Percentiles rank a stretch among this genome's conserved stretches.
These are phyloP conservation scores for Turritopsis rubra DNA, from an alignment of 30 jellyfish, hydroid and myxozoan species.

Conservation along the genomic window DNA sequence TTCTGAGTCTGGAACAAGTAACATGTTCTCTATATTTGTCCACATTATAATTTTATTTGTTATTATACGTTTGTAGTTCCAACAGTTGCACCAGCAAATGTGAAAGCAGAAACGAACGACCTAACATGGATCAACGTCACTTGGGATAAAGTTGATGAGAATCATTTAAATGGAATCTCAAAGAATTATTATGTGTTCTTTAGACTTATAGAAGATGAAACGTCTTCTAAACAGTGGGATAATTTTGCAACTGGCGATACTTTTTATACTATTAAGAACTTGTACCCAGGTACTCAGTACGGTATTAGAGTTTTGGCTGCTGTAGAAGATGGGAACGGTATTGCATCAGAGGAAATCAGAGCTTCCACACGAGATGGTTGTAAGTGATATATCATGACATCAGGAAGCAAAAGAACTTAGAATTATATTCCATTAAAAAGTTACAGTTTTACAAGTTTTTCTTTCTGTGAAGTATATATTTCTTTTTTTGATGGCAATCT, in stretches of 20 bases:
- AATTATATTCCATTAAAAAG: no score
- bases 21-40: no score
- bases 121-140: background rate
- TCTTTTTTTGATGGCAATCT: background rate
- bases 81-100: background rate
- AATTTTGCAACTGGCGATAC: background rate
- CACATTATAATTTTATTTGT: no score
- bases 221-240: background rate
- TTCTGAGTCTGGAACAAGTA: no score
- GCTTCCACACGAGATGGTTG: slow-evolving; percentile 8
- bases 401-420: no score
- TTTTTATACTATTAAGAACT: background rate
- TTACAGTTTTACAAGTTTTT: no score
- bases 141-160: background rate
- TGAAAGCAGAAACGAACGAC: background rate
- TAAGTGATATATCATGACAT: background rate
- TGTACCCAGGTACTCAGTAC: slow-evolving; percentile 8
- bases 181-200: background rate
- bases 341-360: slow-evolving; percentile 13
- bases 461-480: no score
- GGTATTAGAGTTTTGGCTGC: slow-evolving; percentile 22
- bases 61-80: no score
- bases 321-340: slow-evolving; percentile 3
- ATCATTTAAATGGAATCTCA: background rate
- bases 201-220: background rate